These are phyloP conservation scores for Chinchilla lanigera DNA, from an alignment of 2,113 vertebrate genomes.

Conservation along the genomic window DNA sequence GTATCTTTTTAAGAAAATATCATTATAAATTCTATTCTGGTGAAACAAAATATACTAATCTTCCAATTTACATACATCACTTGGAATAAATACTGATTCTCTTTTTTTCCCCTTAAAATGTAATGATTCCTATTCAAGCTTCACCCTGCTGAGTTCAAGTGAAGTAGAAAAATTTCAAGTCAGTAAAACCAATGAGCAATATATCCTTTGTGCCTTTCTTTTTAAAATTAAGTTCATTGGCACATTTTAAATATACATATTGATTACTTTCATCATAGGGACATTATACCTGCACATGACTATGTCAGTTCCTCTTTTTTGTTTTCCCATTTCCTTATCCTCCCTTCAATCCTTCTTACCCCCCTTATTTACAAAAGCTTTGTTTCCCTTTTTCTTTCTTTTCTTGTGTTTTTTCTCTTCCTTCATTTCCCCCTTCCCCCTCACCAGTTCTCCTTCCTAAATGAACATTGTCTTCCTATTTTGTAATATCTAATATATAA, in stretches of 20 bases:
- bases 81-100: neutral
- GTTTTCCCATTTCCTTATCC: neutral
- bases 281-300: neutral
- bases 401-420: neutral
- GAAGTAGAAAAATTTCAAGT: constrained; percentile 17
- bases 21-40: neutral
- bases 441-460: neutral
- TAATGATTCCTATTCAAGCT: constrained; percentile 20
- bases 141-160: constrained; percentile 8
- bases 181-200: neutral
- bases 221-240: neutral
- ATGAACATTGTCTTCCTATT: neutral
- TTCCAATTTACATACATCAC: neutral
- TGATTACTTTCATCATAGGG: neutral
- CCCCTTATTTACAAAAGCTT: neutral
- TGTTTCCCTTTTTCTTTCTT: neutral
- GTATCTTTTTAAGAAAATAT: neutral
- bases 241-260: neutral
- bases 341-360: neutral
- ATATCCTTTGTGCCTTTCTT: neutral
- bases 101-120: neutral
- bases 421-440: neutral
- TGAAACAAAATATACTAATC: neutral
- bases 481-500: neutral
- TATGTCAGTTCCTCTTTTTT: neutral